phyloP scores from a whole-genome alignment of 2,888 invertebrate genomes.

The Lithophane leautieri region DNA sequence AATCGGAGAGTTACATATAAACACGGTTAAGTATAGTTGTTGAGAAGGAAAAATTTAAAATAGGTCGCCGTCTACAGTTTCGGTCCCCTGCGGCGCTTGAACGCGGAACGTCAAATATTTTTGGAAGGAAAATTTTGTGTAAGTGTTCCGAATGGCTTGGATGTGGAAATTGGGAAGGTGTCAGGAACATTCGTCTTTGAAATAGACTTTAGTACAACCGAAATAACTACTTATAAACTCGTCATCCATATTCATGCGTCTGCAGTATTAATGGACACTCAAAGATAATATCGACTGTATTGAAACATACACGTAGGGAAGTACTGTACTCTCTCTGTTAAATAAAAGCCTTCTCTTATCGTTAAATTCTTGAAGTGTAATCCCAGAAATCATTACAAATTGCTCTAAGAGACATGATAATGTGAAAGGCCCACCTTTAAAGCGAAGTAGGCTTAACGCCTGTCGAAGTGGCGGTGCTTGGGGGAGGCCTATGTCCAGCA shows the following conservation, averaged over 20 bases:
- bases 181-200: conserved; percentile 24
- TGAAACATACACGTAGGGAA: background rate
- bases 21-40: conserved; percentile 69
- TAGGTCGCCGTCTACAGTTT: conserved; percentile 76
- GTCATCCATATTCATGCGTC: background rate
- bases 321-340: background rate
- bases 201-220: background rate
- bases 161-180: conserved; percentile 30
- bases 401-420: no score
- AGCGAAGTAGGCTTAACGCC: no score
- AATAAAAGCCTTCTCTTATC: background rate
- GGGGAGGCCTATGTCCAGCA: no score
- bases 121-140: conserved; percentile 21
- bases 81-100: conserved; percentile 73
- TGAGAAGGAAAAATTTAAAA: conserved; percentile 75
- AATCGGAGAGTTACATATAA: conserved; percentile 77
- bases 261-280: background rate
- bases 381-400: background rate
- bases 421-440: no score
- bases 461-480: no score
- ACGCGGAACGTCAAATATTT: conserved; percentile 57
- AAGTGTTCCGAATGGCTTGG: background rate
- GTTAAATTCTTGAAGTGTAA: background rate
- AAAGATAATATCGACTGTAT: background rate
- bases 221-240: background rate